phyloP scores from a whole-genome alignment of 2,113 vertebrate species.

The Eurypyga helias region DNA sequence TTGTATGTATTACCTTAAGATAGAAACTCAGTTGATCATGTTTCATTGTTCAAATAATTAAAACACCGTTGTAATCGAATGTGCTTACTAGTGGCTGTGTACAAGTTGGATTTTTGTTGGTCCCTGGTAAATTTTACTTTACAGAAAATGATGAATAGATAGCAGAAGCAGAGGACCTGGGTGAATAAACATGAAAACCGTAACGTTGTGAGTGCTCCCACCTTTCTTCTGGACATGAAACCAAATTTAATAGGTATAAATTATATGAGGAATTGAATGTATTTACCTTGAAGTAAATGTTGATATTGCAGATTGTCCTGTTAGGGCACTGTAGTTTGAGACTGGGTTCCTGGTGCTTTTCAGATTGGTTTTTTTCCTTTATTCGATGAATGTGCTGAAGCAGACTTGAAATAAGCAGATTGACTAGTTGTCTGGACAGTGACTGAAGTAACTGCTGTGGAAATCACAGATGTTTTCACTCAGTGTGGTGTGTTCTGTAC shows the following conservation, averaged over 20 bases:
- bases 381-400: neutral
- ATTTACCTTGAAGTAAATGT: neutral
- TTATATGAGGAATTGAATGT: neutral
- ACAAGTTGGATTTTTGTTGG: neutral
- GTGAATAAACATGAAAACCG: rapidly evolving
- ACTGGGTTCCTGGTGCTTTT: neutral
- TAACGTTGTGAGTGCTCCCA: neutral
- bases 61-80: neutral
- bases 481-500: neutral
- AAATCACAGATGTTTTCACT: neutral
- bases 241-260: neutral
- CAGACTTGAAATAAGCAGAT: neutral
- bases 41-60: neutral
- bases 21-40: neutral
- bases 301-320: neutral
- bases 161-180: neutral
- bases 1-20: neutral
- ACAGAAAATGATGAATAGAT: neutral
- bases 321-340: neutral
- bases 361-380: neutral
- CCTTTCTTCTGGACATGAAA: neutral
- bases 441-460: neutral
- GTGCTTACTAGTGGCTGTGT: neutral
- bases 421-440: neutral
- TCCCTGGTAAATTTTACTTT: neutral